phyloP scores from a whole-genome alignment of 2,888 invertebrate genomes.

The Standfussiana lucernea region DNA sequence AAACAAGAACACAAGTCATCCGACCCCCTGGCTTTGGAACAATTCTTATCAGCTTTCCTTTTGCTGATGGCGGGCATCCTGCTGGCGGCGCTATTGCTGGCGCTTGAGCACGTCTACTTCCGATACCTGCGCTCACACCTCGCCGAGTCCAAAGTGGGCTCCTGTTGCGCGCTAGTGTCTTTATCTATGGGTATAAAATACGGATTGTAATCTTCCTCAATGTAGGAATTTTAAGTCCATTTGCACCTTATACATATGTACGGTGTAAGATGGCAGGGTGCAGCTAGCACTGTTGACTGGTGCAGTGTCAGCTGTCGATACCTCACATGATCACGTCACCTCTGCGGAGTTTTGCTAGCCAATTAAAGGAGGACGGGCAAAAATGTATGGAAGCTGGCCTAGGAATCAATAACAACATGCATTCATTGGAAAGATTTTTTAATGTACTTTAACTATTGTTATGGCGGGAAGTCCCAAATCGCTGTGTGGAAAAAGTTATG shows the following conservation, averaged over 20 bases:
- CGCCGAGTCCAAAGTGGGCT: slow-evolving; percentile 96
- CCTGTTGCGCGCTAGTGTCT: slow-evolving; percentile 98
- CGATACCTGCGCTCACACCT: slow-evolving; percentile 97
- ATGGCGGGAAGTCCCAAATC: too few relatives aligned
- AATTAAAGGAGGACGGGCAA: too few relatives aligned
- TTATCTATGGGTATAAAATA: slow-evolving; percentile 93
- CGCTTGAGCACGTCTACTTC: slow-evolving; percentile 98
- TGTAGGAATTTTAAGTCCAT: not conserved
- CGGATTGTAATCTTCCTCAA: not conserved
- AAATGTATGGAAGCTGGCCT: too few relatives aligned
- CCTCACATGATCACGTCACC: not conserved
- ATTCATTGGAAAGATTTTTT: too few relatives aligned
- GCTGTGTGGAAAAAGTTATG: too few relatives aligned
- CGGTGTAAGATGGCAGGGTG: not conserved
- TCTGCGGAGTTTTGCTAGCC: not conserved
- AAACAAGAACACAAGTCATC: slow-evolving; percentile 97
- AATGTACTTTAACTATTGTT: too few relatives aligned
- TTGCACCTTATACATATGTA: not conserved
- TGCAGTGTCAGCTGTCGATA: not conserved
- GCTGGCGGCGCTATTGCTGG: slow-evolving; percentile 96
- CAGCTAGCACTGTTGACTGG: not conserved
- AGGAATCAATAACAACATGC: too few relatives aligned
- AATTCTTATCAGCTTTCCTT: slow-evolving; percentile 99
- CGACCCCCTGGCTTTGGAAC: slow-evolving; percentile 97
- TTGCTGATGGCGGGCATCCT: slow-evolving; percentile 98